Percentiles rank a stretch among this genome's conserved stretches.
Conservation (phyloP, 92 coral and sea anemone species). For the Bergia puertoricense region DNA sequence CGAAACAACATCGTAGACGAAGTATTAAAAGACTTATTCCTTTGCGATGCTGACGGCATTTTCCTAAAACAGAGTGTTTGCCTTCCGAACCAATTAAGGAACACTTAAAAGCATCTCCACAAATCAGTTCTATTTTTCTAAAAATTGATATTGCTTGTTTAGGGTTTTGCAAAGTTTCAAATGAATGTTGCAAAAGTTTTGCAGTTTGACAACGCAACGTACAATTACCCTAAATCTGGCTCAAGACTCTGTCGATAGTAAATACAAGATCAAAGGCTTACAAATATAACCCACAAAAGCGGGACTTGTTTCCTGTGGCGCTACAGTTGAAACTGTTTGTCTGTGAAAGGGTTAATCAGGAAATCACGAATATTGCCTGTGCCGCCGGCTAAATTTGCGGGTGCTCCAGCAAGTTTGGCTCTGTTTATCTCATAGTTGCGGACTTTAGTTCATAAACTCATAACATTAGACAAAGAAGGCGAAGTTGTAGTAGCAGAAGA, state of each 20-base stretch:
- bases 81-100: not conserved
- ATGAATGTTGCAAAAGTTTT: not conserved
- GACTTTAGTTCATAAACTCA: not conserved
- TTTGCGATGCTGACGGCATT: not conserved
- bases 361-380: slow-evolving; percentile 8
- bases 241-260: not conserved
- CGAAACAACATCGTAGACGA: not conserved
- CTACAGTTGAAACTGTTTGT: slow-evolving; percentile 18
- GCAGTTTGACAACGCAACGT: not conserved
- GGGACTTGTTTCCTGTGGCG: slow-evolving; percentile 15
- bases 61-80: not conserved
- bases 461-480: not conserved
- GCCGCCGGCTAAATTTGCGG: not conserved
- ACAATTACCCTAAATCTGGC: not conserved
- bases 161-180: not conserved
- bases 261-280: not conserved
- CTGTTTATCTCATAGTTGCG: not conserved
- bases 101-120: too few species aligned
- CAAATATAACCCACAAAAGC: slow-evolving; percentile 5
- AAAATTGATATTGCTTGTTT: too few species aligned
- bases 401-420: not conserved
- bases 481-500: not conserved
- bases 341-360: slow-evolving; percentile 24
- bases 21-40: too few species aligned
- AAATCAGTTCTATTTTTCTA: not conserved